A percentile compares a stretch with the other conserved stretches of the same genome.
Conservation (phyloP, 2,888 invertebrate genomes). For the Phania funesta region DNA sequence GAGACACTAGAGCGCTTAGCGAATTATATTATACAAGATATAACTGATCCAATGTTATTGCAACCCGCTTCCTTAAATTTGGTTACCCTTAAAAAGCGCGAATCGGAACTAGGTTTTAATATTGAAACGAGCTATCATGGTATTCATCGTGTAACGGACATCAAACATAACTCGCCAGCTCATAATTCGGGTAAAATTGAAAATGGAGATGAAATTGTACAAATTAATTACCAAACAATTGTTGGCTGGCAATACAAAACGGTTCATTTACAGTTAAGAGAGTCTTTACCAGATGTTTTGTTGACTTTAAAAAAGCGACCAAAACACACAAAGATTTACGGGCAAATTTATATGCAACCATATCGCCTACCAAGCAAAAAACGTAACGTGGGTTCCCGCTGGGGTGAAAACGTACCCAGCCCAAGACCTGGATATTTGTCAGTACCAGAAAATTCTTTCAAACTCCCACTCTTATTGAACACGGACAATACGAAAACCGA, state of each 20-base stretch:
- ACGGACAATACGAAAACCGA: constrained; percentile 78
- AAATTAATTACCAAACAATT: constrained; percentile 88
- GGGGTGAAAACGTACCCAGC: constrained; percentile 86
- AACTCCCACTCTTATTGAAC: constrained; percentile 81
- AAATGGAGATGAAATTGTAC: constrained; percentile 97
- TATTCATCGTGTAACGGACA: constrained; percentile 90
- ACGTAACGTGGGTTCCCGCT: constrained; percentile 84
- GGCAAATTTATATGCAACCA: constrained; percentile 85
- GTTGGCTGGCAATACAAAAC: constrained; percentile 92
- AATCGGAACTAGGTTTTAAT: constrained; percentile 93
- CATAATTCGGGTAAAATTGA: constrained; percentile 95
- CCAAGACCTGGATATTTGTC: constrained; percentile 84
- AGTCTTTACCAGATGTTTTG: constrained; percentile 90
- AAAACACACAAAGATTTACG: constrained; percentile 89
- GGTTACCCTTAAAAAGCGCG: constrained; percentile 92
- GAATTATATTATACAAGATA: constrained; percentile 92
- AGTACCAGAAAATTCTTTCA: constrained; percentile 67
- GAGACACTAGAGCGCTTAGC: constrained; percentile 88
- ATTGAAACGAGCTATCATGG: constrained; percentile 92
- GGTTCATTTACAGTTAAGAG: constrained; percentile 86
- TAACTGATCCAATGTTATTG: constrained; percentile 92
- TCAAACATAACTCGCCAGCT: constrained; percentile 95
- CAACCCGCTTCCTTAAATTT: constrained; percentile 95
- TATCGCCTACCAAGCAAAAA: constrained; percentile 88
- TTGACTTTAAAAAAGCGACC: constrained; percentile 92